Evolutionary conservation across 2,888 invertebrate genomes (phyloP).

Genomic region (Phyto melanocephala): DNA sequence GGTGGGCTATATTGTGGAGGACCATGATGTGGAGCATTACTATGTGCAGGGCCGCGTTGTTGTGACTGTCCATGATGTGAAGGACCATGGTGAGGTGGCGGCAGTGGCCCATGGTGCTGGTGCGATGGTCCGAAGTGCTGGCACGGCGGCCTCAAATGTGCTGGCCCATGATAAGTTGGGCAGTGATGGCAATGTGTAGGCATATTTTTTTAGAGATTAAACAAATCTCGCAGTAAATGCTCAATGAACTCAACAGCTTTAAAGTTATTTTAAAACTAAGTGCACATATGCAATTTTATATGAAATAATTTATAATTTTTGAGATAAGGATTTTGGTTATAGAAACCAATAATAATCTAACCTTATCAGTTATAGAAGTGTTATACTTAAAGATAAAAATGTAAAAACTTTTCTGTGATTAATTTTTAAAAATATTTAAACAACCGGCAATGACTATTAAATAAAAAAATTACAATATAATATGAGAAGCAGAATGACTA

Average conservation of each 20-base stretch:
- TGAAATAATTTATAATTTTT: not conserved
- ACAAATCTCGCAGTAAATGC: not conserved
- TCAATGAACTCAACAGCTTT: not conserved
- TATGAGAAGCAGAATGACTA: not conserved
- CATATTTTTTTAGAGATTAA: constrained; percentile 26
- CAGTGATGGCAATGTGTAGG: constrained; percentile 14
- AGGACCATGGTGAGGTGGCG: constrained; percentile 54
- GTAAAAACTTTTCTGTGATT: not conserved
- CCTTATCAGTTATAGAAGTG: not conserved
- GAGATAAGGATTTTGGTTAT: not conserved
- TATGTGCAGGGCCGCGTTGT: no score
- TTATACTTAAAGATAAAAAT: not conserved
- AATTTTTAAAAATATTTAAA: no score
- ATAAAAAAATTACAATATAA: not conserved
- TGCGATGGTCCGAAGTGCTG: constrained; percentile 49
- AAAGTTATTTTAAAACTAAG: constrained; percentile 16
- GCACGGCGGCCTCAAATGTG: constrained; percentile 38
- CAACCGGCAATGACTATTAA: no score
- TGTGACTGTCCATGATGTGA: constrained; percentile 39
- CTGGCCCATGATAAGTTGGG: constrained; percentile 34
- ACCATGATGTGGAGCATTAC: no score
- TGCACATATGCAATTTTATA: not conserved
- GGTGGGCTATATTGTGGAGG: no score
- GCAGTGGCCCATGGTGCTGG: constrained; percentile 62
- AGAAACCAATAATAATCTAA: not conserved